phyloP scores from a whole-genome alignment of 2,797 vertebrate genomes.

The Lepilemur septentrionalis region DNA sequence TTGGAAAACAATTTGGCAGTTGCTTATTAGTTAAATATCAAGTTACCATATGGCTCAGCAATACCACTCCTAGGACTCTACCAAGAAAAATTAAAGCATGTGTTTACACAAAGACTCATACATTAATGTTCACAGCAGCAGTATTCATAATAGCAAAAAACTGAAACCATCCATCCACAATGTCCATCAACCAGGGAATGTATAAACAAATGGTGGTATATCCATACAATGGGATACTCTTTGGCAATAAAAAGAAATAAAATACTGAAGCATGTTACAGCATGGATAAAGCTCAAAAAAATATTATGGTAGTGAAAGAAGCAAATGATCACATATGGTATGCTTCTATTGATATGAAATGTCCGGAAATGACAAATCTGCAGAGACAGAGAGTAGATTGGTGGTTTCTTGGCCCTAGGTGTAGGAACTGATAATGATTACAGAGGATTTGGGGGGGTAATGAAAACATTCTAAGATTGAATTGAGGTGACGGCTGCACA shows the following conservation, averaged over 20 bases:
- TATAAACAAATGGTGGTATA: neutral
- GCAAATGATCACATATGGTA: neutral
- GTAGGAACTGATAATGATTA: neutral
- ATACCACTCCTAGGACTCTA: neutral
- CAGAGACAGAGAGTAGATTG: neutral
- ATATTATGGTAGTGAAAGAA: neutral
- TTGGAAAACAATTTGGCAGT: constrained; percentile 26
- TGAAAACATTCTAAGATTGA: neutral
- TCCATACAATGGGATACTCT: neutral
- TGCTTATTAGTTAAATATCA: constrained; percentile 24
- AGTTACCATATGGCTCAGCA: neutral
- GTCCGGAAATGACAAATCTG: neutral
- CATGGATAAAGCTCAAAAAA: neutral
- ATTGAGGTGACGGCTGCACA: neutral
- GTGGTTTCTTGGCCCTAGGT: neutral
- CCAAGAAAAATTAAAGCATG: neutral
- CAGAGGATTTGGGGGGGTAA: neutral
- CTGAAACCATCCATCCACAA: neutral
- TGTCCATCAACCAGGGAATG: neutral
- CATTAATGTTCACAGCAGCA: neutral
- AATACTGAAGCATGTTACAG: neutral
- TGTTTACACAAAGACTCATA: neutral
- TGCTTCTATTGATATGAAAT: neutral
- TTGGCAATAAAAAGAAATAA: neutral
- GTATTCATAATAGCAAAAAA: neutral